Evolutionary conservation across 2,888 invertebrate species (phyloP).

Genomic region (Polietes domitor): DNA sequence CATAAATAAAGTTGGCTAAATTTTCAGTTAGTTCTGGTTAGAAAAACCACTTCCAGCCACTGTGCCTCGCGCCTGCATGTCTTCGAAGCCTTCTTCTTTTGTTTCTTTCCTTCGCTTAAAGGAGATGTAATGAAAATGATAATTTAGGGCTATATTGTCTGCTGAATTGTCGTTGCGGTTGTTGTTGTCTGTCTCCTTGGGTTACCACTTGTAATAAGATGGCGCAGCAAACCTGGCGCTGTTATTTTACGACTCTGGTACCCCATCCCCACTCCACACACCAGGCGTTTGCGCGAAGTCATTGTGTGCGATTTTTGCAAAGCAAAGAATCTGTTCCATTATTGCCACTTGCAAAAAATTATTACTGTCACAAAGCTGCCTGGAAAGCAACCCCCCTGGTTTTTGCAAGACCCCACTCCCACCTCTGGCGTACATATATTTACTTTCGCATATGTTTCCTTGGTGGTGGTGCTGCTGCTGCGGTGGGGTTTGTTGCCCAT

Average conservation of each 20-base stretch:
- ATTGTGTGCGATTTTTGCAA: background rate
- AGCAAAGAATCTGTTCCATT: background rate
- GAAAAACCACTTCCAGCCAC: too few relatives aligned
- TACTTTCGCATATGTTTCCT: conserved; percentile 22
- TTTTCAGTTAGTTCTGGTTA: too few relatives aligned
- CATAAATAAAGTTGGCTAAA: too few relatives aligned
- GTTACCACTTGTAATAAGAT: background rate
- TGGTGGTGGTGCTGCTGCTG: background rate
- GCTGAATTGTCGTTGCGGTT: too few relatives aligned
- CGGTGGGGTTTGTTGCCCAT: conserved; percentile 42
- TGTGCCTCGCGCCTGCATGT: too few relatives aligned
- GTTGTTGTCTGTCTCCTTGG: background rate
- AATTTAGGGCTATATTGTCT: background rate
- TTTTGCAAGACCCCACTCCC: background rate
- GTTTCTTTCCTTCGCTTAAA: background rate
- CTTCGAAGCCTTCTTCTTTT: background rate
- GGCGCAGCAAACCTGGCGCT: background rate
- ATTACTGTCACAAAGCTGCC: conserved; percentile 35
- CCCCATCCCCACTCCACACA: background rate
- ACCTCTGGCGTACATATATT: background rate
- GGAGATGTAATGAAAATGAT: background rate
- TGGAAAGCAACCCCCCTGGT: conserved; percentile 1
- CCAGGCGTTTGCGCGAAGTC: background rate
- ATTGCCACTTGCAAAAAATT: conserved; percentile 56
- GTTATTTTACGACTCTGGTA: background rate